Evolutionary conservation across 2,888 invertebrate genomes (phyloP), one percentile per base, ranked within the genome.

Genomic region (Pelosia muscerda): DNA sequence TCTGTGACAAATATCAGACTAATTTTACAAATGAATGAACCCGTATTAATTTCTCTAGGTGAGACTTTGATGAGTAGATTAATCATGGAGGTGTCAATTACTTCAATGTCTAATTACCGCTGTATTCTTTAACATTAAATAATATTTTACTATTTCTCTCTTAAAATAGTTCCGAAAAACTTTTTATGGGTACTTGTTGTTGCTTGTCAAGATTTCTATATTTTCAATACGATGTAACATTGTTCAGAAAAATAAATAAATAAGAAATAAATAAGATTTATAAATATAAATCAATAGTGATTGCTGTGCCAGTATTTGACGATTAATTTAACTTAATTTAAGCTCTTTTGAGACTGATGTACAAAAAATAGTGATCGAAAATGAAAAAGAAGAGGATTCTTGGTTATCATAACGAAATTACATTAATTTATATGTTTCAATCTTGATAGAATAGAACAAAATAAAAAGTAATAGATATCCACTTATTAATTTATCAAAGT

Each of bases 21-120:
- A 65, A 63, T 65, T 66, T 69, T 58, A 61, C 57, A 60, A 59
- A 60, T 66, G 60, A 75, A 66, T 69, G 59, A 15, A 6, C 53
- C 60, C 57, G 60, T 66, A 57, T 66, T 66, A 31, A 68, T 54
- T 38, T 69, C 69, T 74, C 74, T 74, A 65, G 59, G 15, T 56
- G 57, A 53, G 62, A 67, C 67, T 67, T 38, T 38, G n/a, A 65
- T 56, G 55, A 63, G 22, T 65, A 60, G n/a, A 69, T 57, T 68
- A 71, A 72, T 74, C 70, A 78, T 58, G 65, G 42, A 68, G 61
- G 74, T 74, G 71, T 66, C 68, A 68, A 78, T 76, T 70, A 65
- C 9, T 19, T 9, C n/a, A n/a, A n/a, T n/a, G n/a, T 3, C n/a
- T 2, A 49, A 49, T 42, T n/a, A n/a, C n/a, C n/a, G n/a, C n/a